Conservation (phyloP, 1,140 invertebrate species). For the Cydia pomonella region DNA sequence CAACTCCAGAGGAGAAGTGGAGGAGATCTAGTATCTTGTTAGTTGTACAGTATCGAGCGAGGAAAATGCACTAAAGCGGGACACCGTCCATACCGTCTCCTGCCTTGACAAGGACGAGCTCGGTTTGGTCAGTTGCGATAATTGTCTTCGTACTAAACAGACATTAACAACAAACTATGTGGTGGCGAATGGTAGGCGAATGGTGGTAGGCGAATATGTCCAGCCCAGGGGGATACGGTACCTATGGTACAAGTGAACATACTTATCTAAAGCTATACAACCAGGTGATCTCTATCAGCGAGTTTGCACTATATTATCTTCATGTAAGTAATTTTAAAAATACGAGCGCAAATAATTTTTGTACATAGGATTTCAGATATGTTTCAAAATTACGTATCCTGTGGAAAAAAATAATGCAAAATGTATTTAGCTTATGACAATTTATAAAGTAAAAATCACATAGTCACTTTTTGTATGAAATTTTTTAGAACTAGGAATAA, state of each 20-base stretch:
- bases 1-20: no score
- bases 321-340: not conserved
- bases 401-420: not conserved
- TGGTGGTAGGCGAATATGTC: not conserved
- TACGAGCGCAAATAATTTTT: slow-evolving; percentile 5
- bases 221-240: not conserved
- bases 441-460: no score
- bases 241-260: not conserved
- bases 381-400: slow-evolving; percentile 20
- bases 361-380: slow-evolving; percentile 1
- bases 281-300: slow-evolving; percentile 1
- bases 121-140: not conserved
- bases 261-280: slow-evolving; percentile 1
- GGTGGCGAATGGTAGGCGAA: no score
- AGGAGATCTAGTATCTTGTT: not conserved
- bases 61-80: not conserved
- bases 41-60: not conserved
- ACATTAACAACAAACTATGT: not conserved
- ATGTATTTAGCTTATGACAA: no score
- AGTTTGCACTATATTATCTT: slow-evolving; percentile 13
- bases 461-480: slow-evolving; percentile 1
- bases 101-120: not conserved
- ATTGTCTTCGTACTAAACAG: not conserved
- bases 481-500: no score
- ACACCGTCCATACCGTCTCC: not conserved